phyloP scores from a whole-genome alignment of 1,140 invertebrate genomes.

The Drosophila sechellia region DNA sequence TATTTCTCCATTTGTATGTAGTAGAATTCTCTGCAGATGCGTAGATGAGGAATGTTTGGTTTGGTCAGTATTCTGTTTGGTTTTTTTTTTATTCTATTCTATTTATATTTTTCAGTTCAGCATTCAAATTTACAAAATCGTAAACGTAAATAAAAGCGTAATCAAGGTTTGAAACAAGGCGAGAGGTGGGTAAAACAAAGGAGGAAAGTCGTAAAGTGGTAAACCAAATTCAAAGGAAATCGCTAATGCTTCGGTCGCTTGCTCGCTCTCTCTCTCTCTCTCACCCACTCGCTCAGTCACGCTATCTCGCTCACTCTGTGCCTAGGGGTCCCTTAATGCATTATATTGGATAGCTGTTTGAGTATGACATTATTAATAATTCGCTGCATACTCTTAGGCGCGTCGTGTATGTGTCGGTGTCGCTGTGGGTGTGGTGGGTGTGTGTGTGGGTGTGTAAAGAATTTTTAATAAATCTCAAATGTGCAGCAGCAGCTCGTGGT shows the following conservation, averaged over 20 bases:
- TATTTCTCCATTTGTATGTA: constrained; percentile 99
- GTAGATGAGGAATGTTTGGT: constrained; percentile 81
- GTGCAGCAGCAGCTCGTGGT: constrained; percentile 64
- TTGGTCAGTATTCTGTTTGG: constrained; percentile 73
- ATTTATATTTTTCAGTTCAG: constrained; percentile 45
- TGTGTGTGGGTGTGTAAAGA: constrained; percentile 66
- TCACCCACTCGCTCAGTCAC: constrained; percentile 3
- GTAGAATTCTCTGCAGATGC: constrained; percentile 98
- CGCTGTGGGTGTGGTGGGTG: constrained; percentile 3
- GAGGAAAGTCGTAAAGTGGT: constrained; percentile 34
- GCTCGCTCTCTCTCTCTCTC: constrained; percentile 16
- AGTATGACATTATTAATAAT: constrained; percentile 84
- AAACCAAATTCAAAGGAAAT: constrained; percentile 60
- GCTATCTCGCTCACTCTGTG: constrained; percentile 23
- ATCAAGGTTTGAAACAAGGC: constrained; percentile 23
- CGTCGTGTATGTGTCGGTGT: constrained; percentile 26
- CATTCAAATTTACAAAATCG: constrained; percentile 80
- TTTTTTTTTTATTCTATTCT: constrained; percentile 51
- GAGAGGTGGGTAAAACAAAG: constrained; percentile 16
- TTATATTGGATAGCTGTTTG: constrained; percentile 78
- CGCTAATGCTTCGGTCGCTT: constrained; percentile 37
- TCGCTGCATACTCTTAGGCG: constrained; percentile 76
- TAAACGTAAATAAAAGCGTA: constrained; percentile 27
- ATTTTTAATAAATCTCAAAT: constrained; percentile 84
- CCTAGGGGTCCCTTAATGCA: constrained; percentile 69